Base-by-base conservation (phyloP, 2,888 invertebrate genomes). In the Polyploca ridens region DNA sequence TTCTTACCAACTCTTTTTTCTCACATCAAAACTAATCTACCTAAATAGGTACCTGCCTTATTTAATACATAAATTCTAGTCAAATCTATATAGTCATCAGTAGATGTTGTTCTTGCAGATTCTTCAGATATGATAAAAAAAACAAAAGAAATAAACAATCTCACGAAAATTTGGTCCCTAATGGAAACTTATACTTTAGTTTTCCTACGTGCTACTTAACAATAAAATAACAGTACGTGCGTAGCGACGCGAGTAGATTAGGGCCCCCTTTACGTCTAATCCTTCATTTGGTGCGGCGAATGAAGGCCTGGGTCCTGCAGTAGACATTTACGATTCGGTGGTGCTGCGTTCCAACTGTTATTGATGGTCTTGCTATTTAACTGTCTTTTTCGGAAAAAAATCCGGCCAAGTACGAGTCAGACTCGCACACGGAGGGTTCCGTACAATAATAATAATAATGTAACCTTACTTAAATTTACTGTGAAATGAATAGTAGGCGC, bases 211-310 rank as follows among this genome's bases (percentile, higher is more conserved):
- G 46, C 46, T 46, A 46, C 46, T 46, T 46, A 46, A 46, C n/a
- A 7, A 46, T 46, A 54, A 54, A 54, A 54, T 54, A 54, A 54
- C 54, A 19, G 19, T 46, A 44, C 14, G 14, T 54, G 16, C 41
- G 46, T 63, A 63, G 46, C 46, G 46, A 63, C 60, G 35, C 44
- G 46, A 59, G 63, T 63, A 60, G 63, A 63, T 63, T 63, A 63
- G 49, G 63, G 33, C 59, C 16, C n/a, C 8, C 33, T 60, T 49
- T 19, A 54, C 46, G 33, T 54, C 62, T 65, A 65, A 65, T 65
- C 64, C 64, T 65, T 65, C 62, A 65, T 65, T 65, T 62, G 64
- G 62, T 62, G 62, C 62, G 62, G 19, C 46, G 46, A 46, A 38
- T 46, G 62, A 61, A 35, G 62, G 33, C 16, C 41, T 41, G 41